phyloP scores from a whole-genome alignment of 2,113 vertebrate genomes.

The Piprites chloris region DNA sequence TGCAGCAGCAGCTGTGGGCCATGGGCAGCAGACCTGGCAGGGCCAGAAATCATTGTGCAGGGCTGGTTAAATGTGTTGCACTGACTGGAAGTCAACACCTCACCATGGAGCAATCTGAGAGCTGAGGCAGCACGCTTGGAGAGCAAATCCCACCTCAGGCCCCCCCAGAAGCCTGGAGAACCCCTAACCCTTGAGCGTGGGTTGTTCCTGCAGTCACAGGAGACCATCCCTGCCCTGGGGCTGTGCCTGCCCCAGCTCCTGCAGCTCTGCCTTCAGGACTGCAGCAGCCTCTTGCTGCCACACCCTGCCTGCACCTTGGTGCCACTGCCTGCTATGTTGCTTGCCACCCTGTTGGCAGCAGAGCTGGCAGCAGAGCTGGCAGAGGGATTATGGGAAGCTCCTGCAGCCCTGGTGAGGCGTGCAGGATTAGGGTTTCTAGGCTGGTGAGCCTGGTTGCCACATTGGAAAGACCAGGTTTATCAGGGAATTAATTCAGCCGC shows the following conservation, averaged over 20 bases:
- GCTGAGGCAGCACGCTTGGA: background rate
- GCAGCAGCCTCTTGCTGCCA: background rate
- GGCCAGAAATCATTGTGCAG: fast-evolving
- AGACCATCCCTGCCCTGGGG: background rate
- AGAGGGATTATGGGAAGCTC: background rate
- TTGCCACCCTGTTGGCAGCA: background rate
- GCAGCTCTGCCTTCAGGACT: background rate
- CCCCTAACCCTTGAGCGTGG: background rate
- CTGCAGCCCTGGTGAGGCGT: background rate
- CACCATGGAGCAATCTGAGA: fast-evolving
- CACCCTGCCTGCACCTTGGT: background rate
- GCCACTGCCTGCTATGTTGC: background rate
- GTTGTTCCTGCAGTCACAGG: background rate
- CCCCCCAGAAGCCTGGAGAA: background rate
- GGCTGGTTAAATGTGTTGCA: fast-evolving
- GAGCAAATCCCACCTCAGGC: background rate
- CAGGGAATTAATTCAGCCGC: conserved; percentile 58
- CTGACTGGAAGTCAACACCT: background rate
- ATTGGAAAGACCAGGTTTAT: conserved; percentile 44
- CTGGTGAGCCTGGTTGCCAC: conserved; percentile 41
- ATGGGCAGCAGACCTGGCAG: background rate
- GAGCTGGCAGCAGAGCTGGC: background rate
- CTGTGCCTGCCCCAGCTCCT: background rate
- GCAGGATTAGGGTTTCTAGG: conserved; percentile 74
- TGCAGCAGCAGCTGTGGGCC: fast-evolving